A percentile compares a stretch with the other conserved stretches of the same genome.
Evolutionary conservation across 2,113 vertebrate species (phyloP).

Genomic region (Ceyx cyanopectus): DNA sequence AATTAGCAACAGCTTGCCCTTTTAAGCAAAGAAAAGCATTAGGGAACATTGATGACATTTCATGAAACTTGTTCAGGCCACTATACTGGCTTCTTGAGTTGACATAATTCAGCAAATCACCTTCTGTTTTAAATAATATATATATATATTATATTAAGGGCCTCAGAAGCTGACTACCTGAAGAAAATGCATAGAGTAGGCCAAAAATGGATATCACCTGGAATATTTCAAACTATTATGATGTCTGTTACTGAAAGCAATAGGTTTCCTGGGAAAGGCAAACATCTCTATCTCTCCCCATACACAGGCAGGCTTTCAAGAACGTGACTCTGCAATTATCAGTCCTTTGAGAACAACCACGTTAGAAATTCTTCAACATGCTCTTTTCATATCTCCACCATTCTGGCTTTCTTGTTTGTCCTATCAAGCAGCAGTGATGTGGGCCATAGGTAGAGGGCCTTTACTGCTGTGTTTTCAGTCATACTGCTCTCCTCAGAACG

Average conservation of each 20-base stretch:
- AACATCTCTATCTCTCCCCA: conserved; percentile 27
- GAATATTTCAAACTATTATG: neutral
- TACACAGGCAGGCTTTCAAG: neutral
- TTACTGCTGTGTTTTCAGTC: neutral
- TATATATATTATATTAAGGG: neutral
- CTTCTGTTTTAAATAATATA: neutral
- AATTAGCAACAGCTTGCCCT: neutral
- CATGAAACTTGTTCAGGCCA: neutral
- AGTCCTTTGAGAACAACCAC: neutral
- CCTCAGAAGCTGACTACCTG: neutral
- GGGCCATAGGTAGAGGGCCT: neutral
- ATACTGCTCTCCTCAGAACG: neutral
- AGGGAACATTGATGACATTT: neutral
- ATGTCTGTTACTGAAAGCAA: neutral
- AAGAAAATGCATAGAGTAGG: neutral
- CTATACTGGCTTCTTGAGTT: neutral
- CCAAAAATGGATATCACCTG: neutral
- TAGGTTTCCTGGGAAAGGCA: conserved; percentile 30
- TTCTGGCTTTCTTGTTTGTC: neutral
- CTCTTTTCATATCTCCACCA: neutral
- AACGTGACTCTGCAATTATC: neutral
- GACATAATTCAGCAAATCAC: neutral
- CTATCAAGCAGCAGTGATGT: neutral
- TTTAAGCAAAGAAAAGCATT: neutral
- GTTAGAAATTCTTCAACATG: neutral